Percentiles rank a stretch among this genome's conserved stretches.
These are phyloP conservation scores for Prietella phreatophila DNA, from an alignment of 2,113 vertebrate genomes.

Conservation along the genomic window DNA sequence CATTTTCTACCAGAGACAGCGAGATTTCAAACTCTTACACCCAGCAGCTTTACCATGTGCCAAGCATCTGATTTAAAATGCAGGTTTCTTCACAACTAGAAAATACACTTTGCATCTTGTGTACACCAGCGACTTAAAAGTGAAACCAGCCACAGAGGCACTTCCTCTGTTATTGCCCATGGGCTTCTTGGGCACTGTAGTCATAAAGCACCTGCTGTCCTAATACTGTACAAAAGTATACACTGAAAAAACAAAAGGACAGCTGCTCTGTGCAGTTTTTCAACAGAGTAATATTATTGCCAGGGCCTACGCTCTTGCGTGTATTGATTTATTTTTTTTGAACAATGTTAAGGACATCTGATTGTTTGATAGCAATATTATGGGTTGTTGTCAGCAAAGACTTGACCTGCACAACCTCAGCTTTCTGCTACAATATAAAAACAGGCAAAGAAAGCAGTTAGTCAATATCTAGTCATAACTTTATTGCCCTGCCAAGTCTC, in stretches of 20 bases:
- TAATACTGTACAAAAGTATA: conserved; percentile 1
- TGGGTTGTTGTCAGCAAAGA: conserved; percentile 20
- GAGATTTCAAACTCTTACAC: neutral
- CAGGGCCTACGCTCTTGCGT: neutral
- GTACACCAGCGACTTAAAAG: conserved; percentile 9
- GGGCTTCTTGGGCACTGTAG: conserved; percentile 19
- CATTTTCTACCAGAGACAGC: neutral
- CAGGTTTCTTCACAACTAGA: neutral
- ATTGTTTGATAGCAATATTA: conserved; percentile 29
- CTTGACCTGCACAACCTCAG: conserved; percentile 12
- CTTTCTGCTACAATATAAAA: conserved; percentile 25
- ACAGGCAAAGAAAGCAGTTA: neutral
- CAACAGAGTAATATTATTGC: conserved; percentile 13
- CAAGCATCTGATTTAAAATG: conserved; percentile 6
- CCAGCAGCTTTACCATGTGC: neutral
- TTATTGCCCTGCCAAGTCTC: conserved; percentile 20
- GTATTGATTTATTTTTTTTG: conserved; percentile 28
- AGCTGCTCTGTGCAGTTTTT: conserved; percentile 4
- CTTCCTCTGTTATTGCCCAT: conserved; percentile 26
- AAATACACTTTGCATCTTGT: conserved; percentile 1
- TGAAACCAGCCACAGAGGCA: neutral
- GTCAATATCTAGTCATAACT: conserved; percentile 14
- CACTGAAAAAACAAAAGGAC: conserved; percentile 8
- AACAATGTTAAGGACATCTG: conserved; percentile 17
- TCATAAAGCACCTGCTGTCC: conserved; percentile 13